Percentiles rank a stretch among this genome's conserved stretches.
phyloP scores from a whole-genome alignment of 1,140 invertebrate species.

The Maniola jurtina region DNA sequence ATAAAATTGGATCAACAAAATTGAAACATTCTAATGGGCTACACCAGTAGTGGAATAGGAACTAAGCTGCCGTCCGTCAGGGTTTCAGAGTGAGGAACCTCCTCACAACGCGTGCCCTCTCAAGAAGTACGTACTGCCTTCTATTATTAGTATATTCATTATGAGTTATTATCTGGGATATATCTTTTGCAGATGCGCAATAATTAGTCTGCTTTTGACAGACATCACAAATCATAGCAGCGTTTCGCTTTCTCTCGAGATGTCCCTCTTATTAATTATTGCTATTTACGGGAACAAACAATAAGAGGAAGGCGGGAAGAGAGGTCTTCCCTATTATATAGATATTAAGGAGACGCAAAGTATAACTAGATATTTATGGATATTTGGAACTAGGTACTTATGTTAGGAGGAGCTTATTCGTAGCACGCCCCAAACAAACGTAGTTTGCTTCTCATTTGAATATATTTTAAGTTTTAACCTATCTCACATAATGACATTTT shows the following conservation, averaged over 20 bases:
- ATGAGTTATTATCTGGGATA: not conserved
- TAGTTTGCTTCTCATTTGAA: no score
- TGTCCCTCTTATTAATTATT: not conserved
- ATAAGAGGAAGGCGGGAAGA: not conserved
- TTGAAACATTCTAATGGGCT: no score
- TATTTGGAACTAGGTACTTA: not conserved
- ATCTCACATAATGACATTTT: no score
- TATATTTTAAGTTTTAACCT: no score
- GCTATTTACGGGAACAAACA: constrained; percentile 1
- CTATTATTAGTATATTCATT: not conserved
- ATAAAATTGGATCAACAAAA: no score
- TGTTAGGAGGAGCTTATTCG: no score
- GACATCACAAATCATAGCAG: not conserved
- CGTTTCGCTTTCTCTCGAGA: not conserved
- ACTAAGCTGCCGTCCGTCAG: no score
- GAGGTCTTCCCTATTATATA: not conserved
- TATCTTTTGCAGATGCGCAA: not conserved
- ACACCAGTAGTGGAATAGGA: no score
- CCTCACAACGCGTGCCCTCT: no score
- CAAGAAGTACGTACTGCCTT: no score
- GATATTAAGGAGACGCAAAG: not conserved
- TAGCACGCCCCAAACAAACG: no score
- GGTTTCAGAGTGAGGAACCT: no score
- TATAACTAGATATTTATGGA: not conserved
- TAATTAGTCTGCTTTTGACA: not conserved